Conservation (phyloP, 2,888 invertebrate species). For the Acanthopleura granulata region DNA sequence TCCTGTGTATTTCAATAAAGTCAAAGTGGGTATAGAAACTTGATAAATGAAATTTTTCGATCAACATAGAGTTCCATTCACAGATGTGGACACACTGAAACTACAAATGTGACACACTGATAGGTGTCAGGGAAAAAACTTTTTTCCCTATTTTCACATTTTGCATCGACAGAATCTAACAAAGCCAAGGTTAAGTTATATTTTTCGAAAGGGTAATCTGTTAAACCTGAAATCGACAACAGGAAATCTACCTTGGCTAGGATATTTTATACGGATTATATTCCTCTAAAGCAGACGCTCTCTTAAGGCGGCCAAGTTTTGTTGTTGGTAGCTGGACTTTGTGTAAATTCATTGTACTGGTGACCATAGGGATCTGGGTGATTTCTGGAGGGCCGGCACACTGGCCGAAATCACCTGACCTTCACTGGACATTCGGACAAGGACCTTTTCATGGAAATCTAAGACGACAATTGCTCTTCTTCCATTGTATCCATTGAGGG, state of each 20-base stretch:
- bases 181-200: too few species aligned
- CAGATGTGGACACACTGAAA: too few species aligned
- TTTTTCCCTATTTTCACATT: too few species aligned
- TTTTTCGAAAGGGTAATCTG: too few species aligned
- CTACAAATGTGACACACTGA: too few species aligned
- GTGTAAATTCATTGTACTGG: not conserved
- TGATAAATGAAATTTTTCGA: too few species aligned
- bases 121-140: too few species aligned
- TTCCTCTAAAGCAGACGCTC: not conserved
- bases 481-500: not conserved
- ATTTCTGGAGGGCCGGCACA: not conserved
- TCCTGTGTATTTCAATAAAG: too few species aligned
- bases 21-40: too few species aligned
- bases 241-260: not conserved
- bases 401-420: conserved; percentile 12
- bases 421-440: not conserved
- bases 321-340: not conserved
- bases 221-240: too few species aligned
- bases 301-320: not conserved
- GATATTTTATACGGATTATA: conserved; percentile 5
- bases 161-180: too few species aligned
- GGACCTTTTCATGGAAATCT: not conserved
- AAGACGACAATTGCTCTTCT: conserved; percentile 11
- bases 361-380: not conserved
- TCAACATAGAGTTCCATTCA: too few species aligned